Conservation (phyloP, 2,888 invertebrate genomes). For the Branchipolynoe longqiensis region DNA sequence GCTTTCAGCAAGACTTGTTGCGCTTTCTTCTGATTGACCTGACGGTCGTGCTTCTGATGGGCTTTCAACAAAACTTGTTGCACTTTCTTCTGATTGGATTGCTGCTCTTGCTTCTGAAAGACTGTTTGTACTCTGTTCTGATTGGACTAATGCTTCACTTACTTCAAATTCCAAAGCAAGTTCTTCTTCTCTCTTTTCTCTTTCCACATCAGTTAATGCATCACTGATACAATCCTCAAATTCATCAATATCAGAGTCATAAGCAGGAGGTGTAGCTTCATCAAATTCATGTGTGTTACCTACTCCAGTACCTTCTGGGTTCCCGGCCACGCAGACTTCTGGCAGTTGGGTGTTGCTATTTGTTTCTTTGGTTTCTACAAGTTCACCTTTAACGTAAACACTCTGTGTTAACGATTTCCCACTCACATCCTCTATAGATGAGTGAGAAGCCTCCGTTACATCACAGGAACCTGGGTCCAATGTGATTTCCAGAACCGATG, state of each 20-base stretch:
- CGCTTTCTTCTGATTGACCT: not conserved
- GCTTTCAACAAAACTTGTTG: not conserved
- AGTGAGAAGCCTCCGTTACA: no score
- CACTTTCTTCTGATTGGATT: not conserved
- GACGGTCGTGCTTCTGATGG: not conserved
- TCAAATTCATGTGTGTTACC: not conserved
- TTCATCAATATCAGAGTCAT: conserved; percentile 47
- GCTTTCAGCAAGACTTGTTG: not conserved
- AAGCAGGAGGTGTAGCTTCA: not conserved
- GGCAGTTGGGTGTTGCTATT: no score
- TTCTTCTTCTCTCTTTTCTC: not conserved
- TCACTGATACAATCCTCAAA: conserved; percentile 32
- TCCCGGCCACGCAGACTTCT: no score
- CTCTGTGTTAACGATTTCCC: no score
- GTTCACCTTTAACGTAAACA: no score
- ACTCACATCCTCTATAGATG: no score
- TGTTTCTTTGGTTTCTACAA: no score
- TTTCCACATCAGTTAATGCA: not conserved
- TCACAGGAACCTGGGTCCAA: no score
- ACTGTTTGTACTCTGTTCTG: not conserved
- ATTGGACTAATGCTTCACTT: not conserved
- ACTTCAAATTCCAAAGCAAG: not conserved
- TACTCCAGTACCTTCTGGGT: not conserved
- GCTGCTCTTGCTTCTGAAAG: not conserved
- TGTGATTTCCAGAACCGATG: no score